Base-by-base conservation (phyloP, 1,140 invertebrate genomes). In the Scaptodrosophila lebanonensis region DNA sequence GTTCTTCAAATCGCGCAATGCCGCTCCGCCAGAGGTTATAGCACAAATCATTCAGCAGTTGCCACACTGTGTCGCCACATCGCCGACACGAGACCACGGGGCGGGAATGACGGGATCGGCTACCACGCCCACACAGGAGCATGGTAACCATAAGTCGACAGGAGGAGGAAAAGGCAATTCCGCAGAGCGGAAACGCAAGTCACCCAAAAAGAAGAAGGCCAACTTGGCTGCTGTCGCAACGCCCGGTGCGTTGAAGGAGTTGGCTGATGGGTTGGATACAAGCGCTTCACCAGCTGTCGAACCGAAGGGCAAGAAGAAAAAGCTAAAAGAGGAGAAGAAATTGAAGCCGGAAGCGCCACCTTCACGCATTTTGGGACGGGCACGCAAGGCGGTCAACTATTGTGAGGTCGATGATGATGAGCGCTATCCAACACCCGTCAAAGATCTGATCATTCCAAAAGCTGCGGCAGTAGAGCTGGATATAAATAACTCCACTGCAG, bases 1-100 rank as follows among this genome's bases (percentile, higher is more conserved):
- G 82, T 96, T 96, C 88, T 96, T 96, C 84, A 97, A 97, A 84
- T 95, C 94, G 73, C 89, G 95, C 20, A 94, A 93, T 87, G 88
- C 89, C 1, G 91, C 91, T 36, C 85, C 89, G 9, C 79, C 88
- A 2, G 89, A 83, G 88, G 66, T 87, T 12, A 87, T 87, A 30
- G 70, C 87, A 15, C 88, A 91, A 87, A 85, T 90, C 56, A 88
- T 90, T 11, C 88, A 89, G 39, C 89, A 89, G 87, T 85, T 79
- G 87, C 88, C 66, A 86, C 87, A 89, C 77, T 82, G 70, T 33
- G 70, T 87, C 83, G 59, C 87, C 16, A 85, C 88, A 25, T 86
- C 87, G 12, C 73, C 83, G 3, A 91, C 71, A 67, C 65, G 84
- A 3, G 84, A 85, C 16, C 54, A 52, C 33, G 12, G 35, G 25